These are phyloP conservation scores for Bugulina stolonifera DNA, from an alignment of 2,888 invertebrate genomes.

Conservation along the genomic window DNA sequence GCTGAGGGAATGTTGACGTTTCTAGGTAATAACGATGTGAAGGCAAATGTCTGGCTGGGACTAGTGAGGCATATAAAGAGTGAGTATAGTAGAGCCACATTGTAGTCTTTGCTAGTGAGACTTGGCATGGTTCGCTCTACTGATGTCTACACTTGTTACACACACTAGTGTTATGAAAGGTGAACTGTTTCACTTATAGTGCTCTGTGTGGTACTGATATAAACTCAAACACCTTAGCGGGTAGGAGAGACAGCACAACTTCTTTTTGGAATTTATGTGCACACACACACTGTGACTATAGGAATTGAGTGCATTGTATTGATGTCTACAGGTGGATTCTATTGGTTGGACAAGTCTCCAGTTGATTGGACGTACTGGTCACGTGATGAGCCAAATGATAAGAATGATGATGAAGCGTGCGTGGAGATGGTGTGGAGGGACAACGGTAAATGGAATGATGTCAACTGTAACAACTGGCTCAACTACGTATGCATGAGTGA, in stretches of 20 bases:
- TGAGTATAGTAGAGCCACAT: no score
- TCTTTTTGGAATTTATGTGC: no score
- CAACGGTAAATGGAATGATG: constrained; percentile 16
- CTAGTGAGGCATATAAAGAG: not conserved
- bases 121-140: no score
- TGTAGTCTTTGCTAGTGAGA: no score
- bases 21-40: not conserved
- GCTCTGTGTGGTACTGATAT: no score
- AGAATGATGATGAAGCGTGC: constrained; percentile 14
- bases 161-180: no score
- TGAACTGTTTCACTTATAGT: no score
- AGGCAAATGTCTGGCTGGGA: constrained; percentile 12
- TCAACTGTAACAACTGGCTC: not conserved
- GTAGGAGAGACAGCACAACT: no score
- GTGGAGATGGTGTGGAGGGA: constrained; percentile 22
- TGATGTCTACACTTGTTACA: no score
- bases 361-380: constrained; percentile 23
- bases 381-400: constrained; percentile 3
- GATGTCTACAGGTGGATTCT: constrained; percentile 25
- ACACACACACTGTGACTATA: no score
- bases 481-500: not conserved
- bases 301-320: no score
- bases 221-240: no score
- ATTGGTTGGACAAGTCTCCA: constrained; percentile 18
- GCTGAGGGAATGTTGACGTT: not conserved